phyloP scores from a whole-genome alignment of 2,113 vertebrate genomes.

The Odocoileus hemionus region DNA sequence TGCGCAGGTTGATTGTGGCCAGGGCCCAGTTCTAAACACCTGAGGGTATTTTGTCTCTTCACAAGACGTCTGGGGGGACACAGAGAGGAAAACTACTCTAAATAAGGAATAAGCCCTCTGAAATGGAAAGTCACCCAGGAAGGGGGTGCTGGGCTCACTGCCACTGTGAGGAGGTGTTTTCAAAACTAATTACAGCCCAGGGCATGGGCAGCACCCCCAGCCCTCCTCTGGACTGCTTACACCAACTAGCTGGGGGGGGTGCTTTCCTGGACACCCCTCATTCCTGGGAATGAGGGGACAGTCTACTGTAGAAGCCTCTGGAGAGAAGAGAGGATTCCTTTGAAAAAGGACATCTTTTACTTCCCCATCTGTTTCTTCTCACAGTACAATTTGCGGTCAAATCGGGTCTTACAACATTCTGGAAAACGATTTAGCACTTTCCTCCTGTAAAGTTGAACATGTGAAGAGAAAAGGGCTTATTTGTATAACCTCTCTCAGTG shows the following conservation, averaged over 20 bases:
- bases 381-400: constrained; percentile 31
- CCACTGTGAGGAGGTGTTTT: constrained; percentile 3
- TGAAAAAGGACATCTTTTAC: constrained; percentile 50
- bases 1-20: neutral
- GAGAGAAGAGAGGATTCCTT: constrained; percentile 43
- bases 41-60: neutral
- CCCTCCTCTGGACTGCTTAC: neutral
- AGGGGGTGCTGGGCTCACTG: neutral
- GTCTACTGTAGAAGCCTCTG: neutral
- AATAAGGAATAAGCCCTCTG: neutral
- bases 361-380: constrained; percentile 45
- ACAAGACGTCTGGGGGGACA: neutral
- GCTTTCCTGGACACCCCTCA: neutral
- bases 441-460: neutral
- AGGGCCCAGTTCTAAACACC: neutral
- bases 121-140: neutral
- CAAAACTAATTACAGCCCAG: neutral
- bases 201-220: neutral
- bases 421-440: constrained; percentile 1
- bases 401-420: constrained; percentile 34
- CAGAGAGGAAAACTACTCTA: neutral
- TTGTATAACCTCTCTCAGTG: neutral
- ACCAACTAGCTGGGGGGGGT: neutral
- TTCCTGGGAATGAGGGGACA: neutral
- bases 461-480: neutral